These are phyloP conservation scores for Drosophila ercepeae DNA, from an alignment of 1,140 invertebrate genomes.

Conservation along the genomic window DNA sequence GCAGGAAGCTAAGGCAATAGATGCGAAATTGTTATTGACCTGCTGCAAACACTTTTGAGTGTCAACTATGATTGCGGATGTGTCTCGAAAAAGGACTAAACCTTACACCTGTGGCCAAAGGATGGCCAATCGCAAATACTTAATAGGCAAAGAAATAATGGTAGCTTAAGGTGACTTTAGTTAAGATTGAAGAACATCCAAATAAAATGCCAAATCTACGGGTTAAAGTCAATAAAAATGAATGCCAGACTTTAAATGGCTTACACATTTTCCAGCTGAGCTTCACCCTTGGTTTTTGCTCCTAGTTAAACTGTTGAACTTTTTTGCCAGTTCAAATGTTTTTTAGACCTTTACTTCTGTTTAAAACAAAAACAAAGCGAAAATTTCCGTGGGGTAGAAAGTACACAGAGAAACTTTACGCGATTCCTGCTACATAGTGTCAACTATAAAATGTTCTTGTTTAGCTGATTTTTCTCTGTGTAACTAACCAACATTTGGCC, in stretches of 20 bases:
- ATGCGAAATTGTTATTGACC: constrained; percentile 60
- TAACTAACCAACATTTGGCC: constrained; percentile 23
- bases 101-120: constrained; percentile 52
- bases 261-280: constrained; percentile 33
- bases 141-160: not conserved
- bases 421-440: not conserved
- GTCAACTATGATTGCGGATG: constrained; percentile 66
- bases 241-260: constrained; percentile 24
- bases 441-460: not conserved
- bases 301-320: constrained; percentile 32
- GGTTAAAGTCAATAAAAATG: not conserved
- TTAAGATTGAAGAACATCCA: too few species aligned
- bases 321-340: constrained; percentile 41
- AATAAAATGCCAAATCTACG: not conserved
- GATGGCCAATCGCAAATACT: constrained; percentile 55
- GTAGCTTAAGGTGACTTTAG: too few species aligned
- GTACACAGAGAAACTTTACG: not conserved
- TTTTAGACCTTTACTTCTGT: constrained; percentile 4
- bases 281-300: constrained; percentile 15
- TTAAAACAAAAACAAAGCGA: constrained; percentile 6
- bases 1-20: constrained; percentile 56
- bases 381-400: not conserved
- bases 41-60: constrained; percentile 36
- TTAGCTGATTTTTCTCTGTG: constrained; percentile 1
- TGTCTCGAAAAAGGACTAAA: constrained; percentile 24